Percentiles rank a stretch among this genome's conserved stretches.
Conservation (phyloP, 2,797 vertebrate genomes). For the Lithobates pipiens region DNA sequence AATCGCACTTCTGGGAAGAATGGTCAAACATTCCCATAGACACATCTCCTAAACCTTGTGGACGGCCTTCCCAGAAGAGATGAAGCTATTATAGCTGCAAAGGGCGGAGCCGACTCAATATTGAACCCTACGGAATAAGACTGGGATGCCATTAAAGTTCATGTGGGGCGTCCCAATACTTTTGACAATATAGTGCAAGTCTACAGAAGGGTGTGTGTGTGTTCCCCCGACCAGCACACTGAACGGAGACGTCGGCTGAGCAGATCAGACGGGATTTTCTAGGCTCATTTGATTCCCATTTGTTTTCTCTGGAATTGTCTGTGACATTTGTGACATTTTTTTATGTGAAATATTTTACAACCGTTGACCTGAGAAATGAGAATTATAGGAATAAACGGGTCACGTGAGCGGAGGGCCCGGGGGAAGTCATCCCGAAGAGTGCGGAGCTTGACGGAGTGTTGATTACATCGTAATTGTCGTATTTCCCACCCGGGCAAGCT, state of each 20-base stretch:
- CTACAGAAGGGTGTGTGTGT: not conserved
- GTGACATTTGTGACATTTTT: not conserved
- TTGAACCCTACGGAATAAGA: too few species aligned
- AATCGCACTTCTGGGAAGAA: too few species aligned
- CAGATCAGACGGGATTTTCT: not conserved
- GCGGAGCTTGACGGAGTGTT: not conserved
- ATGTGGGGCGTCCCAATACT: too few species aligned
- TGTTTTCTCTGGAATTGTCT: not conserved
- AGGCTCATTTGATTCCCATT: not conserved
- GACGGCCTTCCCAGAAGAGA: too few species aligned
- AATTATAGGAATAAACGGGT: constrained; percentile 11
- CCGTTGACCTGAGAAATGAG: not conserved
- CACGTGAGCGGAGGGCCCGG: not conserved
- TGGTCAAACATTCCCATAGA: too few species aligned
- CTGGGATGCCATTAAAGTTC: too few species aligned
- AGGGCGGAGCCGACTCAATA: too few species aligned
- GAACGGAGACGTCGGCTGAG: too few species aligned
- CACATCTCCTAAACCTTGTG: too few species aligned
- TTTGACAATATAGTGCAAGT: not conserved
- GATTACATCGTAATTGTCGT: not conserved
- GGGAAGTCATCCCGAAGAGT: not conserved
- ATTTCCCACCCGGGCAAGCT: not conserved
- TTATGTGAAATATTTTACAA: too few species aligned
- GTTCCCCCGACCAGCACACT: not conserved
- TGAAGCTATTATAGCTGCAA: too few species aligned